Base-by-base conservation (phyloP, 2,113 vertebrate species). In the Dipodomys spectabilis region DNA sequence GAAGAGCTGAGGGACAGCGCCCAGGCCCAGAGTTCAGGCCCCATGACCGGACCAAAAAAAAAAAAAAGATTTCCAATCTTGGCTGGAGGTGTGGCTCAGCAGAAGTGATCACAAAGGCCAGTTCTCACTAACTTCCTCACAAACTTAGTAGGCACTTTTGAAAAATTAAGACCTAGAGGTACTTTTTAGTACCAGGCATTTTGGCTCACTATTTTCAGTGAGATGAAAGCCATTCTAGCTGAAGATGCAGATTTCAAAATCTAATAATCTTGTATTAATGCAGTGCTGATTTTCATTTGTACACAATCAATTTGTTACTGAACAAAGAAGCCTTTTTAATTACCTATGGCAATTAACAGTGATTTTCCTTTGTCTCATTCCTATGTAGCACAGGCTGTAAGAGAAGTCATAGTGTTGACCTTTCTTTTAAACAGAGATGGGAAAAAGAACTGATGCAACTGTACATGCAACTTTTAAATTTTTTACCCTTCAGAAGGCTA, bases 251-350 rank as follows among this genome's bases (percentile, higher is more conserved):
- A 84, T 69, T 88, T 88, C 68, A 82, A 91, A 96, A 78, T 79
- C 92, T 92, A 94, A 95, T 95, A 94, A 97, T 89, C 94, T 88
- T 39, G 49, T 78, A 69, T 95, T 91, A 95, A 95, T 22, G 81
- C 88, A 89, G 53, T 49, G 72, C 81, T 92, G 69, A 77, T 86
- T 96, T 96, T 86, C 89, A 92, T 92, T 84, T 71, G 68, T 96
- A 96, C 68, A 95, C 95, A 96, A 97, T 97, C 96, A 96, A 92
- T 96, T 88, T 96, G 96, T 95, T 94, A 95, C 81, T 27, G 28
- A 96, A 96, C 95, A 96, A 96, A 97, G 93, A 94, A 93, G 80
- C 75, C 80, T 96, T 96, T 96, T 95, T 96, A 97, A 97, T 96
- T 96, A 94, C 91, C 73, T 18, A 0, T 87, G 92, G 86, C 92